These are phyloP conservation scores for Cryptocheilus praepositus DNA, from an alignment of 2,888 invertebrate species.

Conservation along the genomic window DNA sequence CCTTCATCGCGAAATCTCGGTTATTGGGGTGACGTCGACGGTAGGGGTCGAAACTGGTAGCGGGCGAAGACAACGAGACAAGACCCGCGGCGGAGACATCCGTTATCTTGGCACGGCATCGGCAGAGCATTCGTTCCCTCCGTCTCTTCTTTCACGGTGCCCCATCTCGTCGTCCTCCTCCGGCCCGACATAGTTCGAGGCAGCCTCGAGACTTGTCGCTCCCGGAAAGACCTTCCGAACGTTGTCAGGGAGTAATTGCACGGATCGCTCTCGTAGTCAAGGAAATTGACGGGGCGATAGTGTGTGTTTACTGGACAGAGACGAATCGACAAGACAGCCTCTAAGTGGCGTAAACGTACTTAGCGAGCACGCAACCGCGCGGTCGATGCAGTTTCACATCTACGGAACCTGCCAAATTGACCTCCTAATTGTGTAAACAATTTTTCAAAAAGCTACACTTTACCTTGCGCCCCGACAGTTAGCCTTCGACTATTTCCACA, in stretches of 20 bases:
- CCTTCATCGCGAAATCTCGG: constrained; percentile 2
- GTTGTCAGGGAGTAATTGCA: constrained; percentile 39
- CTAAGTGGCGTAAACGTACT: too few relatives aligned
- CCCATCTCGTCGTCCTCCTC: constrained; percentile 1
- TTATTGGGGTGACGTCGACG: constrained; percentile 1
- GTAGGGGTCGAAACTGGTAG: not conserved
- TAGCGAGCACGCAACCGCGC: too few relatives aligned
- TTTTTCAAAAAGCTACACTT: too few relatives aligned
- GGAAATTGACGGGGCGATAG: too few relatives aligned
- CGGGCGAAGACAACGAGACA: constrained; percentile 55
- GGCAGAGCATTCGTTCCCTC: constrained; percentile 30
- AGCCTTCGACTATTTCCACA: too few relatives aligned
- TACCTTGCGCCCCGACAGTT: too few relatives aligned
- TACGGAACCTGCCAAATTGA: too few relatives aligned
- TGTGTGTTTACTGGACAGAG: too few relatives aligned
- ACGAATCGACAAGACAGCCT: too few relatives aligned
- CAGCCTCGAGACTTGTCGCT: constrained; percentile 19
- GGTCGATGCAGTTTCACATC: too few relatives aligned
- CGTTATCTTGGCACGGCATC: constrained; percentile 57
- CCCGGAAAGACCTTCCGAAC: constrained; percentile 25
- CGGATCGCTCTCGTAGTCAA: constrained; percentile 23
- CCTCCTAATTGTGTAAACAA: too few relatives aligned
- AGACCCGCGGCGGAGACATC: constrained; percentile 48
- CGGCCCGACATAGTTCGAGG: not conserved
- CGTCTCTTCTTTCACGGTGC: constrained; percentile 22